Conservation (phyloP, 2,888 invertebrate species). For the Pteria penguin region DNA sequence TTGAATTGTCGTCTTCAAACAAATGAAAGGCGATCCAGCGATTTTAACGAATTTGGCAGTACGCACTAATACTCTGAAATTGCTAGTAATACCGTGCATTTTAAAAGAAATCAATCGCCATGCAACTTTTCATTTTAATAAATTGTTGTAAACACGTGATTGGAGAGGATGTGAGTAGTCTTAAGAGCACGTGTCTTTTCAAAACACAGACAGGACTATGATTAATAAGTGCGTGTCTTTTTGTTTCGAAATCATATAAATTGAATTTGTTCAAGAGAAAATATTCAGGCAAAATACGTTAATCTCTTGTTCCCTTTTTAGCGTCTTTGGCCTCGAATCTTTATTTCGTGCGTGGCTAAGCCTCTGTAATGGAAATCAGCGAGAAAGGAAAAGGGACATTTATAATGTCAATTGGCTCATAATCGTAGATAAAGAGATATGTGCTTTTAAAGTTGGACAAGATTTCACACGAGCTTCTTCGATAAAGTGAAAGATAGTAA, state of each 20-base stretch:
- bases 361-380: constrained; percentile 39
- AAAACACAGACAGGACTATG: constrained; percentile 5
- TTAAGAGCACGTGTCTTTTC: constrained; percentile 26
- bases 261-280: constrained; percentile 21
- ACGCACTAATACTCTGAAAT: constrained; percentile 27
- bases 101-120: constrained; percentile 8
- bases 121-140: constrained; percentile 14
- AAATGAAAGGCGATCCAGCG: constrained; percentile 40
- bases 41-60: constrained; percentile 27
- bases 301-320: constrained; percentile 30
- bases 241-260: constrained; percentile 29
- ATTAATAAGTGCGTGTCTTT: constrained; percentile 10
- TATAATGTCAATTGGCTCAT: constrained; percentile 39
- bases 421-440: constrained; percentile 33
- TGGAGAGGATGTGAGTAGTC: background rate
- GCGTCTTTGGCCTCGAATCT: constrained; percentile 10
- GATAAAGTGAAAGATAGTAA: constrained; percentile 32
- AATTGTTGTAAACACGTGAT: constrained; percentile 19
- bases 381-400: constrained; percentile 33
- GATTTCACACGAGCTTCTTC: constrained; percentile 40
- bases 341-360: constrained; percentile 43
- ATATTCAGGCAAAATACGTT: constrained; percentile 29
- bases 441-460: constrained; percentile 40
- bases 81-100: constrained; percentile 6
- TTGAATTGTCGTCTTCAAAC: constrained; percentile 32